phyloP scores from a whole-genome alignment of 2,113 vertebrate genomes.

The Myotis brandtii region DNA sequence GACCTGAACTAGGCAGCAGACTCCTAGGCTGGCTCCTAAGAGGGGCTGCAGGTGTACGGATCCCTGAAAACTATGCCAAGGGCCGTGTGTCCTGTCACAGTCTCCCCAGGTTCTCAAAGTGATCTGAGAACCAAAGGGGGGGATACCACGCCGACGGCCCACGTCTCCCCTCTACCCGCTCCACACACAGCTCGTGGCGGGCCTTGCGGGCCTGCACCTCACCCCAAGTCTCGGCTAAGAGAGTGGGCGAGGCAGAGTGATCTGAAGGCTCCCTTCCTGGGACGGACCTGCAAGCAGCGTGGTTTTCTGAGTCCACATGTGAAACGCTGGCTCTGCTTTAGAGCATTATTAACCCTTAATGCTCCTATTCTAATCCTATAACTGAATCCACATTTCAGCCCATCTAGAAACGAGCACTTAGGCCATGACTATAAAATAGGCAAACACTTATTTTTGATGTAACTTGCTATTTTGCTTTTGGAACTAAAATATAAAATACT shows the following conservation, averaged over 20 bases:
- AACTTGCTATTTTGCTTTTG: not conserved
- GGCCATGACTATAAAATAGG: not conserved
- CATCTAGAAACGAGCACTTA: not conserved
- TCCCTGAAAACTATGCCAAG: not conserved
- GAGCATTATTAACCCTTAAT: too few species aligned
- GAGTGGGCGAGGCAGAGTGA: not conserved
- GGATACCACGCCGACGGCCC: accelerated
- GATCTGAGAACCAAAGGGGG: not conserved
- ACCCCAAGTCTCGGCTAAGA: not conserved
- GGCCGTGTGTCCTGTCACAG: not conserved
- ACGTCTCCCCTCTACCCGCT: not conserved
- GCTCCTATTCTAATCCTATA: not conserved
- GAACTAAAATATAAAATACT: not conserved
- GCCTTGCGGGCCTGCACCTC: not conserved
- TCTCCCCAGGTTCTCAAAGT: not conserved
- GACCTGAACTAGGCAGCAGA: too few species aligned
- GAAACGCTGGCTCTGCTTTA: not conserved
- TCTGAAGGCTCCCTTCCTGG: accelerated
- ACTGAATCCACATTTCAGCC: not conserved
- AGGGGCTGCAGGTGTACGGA: accelerated
- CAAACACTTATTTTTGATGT: not conserved
- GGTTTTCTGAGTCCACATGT: not conserved
- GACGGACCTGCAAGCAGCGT: accelerated
- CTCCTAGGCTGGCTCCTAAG: not conserved
- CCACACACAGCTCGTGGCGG: accelerated